Evolutionary conservation across 2,888 invertebrate genomes (phyloP).

Genomic region (Herminia tarsipennalis): DNA sequence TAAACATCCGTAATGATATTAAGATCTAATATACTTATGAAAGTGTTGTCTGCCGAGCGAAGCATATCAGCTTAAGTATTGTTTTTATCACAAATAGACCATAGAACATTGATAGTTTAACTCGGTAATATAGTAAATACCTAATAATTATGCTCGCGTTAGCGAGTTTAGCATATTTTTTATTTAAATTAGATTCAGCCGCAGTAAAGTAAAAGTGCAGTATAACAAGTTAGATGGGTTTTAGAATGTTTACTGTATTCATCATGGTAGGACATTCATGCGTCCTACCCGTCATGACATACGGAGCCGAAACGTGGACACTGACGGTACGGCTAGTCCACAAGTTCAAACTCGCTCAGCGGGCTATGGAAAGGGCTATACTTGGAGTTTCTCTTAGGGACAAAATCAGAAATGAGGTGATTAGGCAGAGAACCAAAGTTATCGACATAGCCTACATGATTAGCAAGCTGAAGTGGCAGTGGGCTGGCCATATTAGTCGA

Average conservation of each 20-base stretch:
- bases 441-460: too few relatives aligned
- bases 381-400: too few relatives aligned
- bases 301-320: too few relatives aligned
- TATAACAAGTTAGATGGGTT: background rate
- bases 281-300: too few relatives aligned
- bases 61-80: conserved; percentile 9
- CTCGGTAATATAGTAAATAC: conserved; percentile 22
- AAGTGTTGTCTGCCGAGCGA: conserved; percentile 17
- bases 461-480: too few relatives aligned
- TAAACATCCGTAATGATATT: background rate
- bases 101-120: conserved; percentile 21
- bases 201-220: conserved; percentile 17
- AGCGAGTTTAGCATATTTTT: conserved; percentile 13
- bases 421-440: too few relatives aligned
- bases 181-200: conserved; percentile 9
- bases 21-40: conserved; percentile 9
- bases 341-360: too few relatives aligned
- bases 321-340: too few relatives aligned
- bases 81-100: conserved; percentile 23
- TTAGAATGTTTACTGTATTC: background rate
- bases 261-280: too few relatives aligned
- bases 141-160: conserved; percentile 14
- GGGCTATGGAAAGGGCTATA: too few relatives aligned
- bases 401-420: too few relatives aligned
- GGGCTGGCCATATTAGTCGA: too few relatives aligned